A percentile compares a stretch with the other conserved stretches of the same genome.
These are phyloP conservation scores for Drosophila grimshawi DNA, from an alignment of 1,140 invertebrate species.

Conservation along the genomic window DNA sequence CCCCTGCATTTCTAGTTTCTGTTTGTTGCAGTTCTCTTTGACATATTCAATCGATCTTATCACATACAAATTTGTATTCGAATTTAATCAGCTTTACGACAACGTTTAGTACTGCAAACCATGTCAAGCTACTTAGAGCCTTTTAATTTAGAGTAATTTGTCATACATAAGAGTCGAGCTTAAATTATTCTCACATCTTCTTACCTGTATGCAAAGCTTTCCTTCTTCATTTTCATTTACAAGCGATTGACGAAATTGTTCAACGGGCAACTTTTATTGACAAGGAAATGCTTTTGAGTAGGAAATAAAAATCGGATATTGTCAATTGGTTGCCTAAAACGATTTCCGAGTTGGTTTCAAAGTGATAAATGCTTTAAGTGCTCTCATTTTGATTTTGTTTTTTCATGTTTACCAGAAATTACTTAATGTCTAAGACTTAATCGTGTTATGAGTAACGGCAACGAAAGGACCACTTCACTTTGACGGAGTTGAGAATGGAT, in stretches of 20 bases:
- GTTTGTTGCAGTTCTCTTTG: constrained; percentile 10
- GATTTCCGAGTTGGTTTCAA: constrained; percentile 21
- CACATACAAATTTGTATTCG: neutral
- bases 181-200: neutral
- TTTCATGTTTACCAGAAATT: neutral
- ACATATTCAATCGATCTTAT: neutral
- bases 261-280: constrained; percentile 56
- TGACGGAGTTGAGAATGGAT: neutral
- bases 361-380: constrained; percentile 8
- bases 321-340: constrained; percentile 33
- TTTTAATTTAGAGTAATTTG: neutral
- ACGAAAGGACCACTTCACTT: constrained; percentile 15
- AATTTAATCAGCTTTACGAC: neutral
- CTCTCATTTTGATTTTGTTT: constrained; percentile 1
- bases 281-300: constrained; percentile 39
- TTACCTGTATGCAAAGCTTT: neutral
- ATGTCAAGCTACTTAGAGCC: neutral
- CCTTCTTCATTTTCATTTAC: constrained; percentile 40
- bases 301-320: constrained; percentile 59
- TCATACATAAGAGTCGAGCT: neutral
- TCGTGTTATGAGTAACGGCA: constrained; percentile 21
- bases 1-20: neutral
- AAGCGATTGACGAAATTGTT: constrained; percentile 11
- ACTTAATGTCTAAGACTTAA: constrained; percentile 21
- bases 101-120: too few species aligned